phyloP scores from a whole-genome alignment of 2,888 invertebrate genomes.

The Lithophane leautieri region DNA sequence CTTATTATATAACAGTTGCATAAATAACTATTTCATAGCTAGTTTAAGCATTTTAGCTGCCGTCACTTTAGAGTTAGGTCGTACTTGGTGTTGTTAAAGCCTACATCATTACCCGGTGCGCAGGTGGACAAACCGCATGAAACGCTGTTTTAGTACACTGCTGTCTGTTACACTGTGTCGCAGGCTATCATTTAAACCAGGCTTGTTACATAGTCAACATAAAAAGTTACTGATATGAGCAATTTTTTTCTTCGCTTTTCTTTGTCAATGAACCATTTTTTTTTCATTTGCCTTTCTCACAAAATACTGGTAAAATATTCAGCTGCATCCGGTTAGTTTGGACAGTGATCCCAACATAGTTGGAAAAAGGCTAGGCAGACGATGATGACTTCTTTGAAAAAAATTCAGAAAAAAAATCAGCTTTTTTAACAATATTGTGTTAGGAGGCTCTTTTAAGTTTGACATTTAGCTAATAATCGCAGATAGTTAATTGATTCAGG shows the following conservation, averaged over 20 bases:
- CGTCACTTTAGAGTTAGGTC: not conserved
- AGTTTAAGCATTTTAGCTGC: not conserved
- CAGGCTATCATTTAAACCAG: not conserved
- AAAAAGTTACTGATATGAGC: not conserved
- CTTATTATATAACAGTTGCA: no score
- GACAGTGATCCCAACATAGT: not conserved
- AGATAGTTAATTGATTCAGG: no score
- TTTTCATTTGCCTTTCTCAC: no score
- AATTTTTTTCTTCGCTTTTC: not conserved
- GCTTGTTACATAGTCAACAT: conserved; percentile 5
- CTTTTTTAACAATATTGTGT: not conserved
- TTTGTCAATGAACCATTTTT: not conserved
- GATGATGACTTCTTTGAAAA: not conserved
- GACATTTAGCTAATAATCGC: not conserved
- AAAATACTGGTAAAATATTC: not conserved
- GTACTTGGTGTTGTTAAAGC: conserved; percentile 16
- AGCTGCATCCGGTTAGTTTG: not conserved
- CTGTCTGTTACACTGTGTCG: conserved; percentile 27
- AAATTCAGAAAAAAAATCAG: not conserved
- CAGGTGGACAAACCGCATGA: conserved; percentile 26
- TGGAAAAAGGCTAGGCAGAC: not conserved
- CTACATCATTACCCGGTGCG: conserved; percentile 21
- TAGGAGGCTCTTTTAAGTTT: not conserved
- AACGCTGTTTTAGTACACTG: conserved; percentile 23
- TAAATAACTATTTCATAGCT: no score